Percentiles rank a stretch among this genome's conserved stretches.
These are phyloP conservation scores for Anolis carolinensis DNA, from an alignment of 2,113 vertebrate species.

Conservation along the genomic window DNA sequence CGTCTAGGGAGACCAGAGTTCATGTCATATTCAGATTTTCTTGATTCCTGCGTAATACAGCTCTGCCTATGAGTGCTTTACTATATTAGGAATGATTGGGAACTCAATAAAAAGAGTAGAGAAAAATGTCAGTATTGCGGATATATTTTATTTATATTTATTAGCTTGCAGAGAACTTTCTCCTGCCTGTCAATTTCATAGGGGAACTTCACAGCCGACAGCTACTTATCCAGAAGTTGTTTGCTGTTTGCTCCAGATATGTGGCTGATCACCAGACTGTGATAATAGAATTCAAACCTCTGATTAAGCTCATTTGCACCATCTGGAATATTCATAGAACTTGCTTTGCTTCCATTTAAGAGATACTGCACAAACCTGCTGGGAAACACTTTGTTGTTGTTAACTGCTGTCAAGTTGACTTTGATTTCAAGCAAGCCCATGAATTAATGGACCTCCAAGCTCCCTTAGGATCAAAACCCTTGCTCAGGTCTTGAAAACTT, in stretches of 20 bases:
- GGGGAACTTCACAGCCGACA: too few species aligned
- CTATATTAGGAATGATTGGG: background rate
- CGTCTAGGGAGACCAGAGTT: too few species aligned
- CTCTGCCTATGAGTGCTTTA: background rate
- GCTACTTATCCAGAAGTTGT: constrained; percentile 12
- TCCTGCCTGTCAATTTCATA: too few species aligned
- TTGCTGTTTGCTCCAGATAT: constrained; percentile 1
- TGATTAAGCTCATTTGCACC: background rate
- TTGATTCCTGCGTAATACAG: background rate
- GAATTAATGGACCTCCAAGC: too few species aligned
- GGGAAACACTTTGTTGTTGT: too few species aligned
- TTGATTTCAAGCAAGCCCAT: too few species aligned
- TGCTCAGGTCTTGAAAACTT: too few species aligned
- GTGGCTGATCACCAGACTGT: background rate
- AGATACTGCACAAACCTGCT: background rate
- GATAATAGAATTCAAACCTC: background rate
- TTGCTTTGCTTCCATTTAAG: constrained; percentile 4
- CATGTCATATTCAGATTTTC: background rate
- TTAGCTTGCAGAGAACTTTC: background rate
- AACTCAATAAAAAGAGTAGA: too few species aligned
- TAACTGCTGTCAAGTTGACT: too few species aligned
- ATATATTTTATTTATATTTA: background rate
- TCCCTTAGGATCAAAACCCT: too few species aligned
- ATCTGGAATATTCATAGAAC: constrained; percentile 20
- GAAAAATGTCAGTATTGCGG: background rate